These are phyloP conservation scores for Meteorus colon DNA, from an alignment of 2,888 invertebrate genomes.

Conservation along the genomic window DNA sequence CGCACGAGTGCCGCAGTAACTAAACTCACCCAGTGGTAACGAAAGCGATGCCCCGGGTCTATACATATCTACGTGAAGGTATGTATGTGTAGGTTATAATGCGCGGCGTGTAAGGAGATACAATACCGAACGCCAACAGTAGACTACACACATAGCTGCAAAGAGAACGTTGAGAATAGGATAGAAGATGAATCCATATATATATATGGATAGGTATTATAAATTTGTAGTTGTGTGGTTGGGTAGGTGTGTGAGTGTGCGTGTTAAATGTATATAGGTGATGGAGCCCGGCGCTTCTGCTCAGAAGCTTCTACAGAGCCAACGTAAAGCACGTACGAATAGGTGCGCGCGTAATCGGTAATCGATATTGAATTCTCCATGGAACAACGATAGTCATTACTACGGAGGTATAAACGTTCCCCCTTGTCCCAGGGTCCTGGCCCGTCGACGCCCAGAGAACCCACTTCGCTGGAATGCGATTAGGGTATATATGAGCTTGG, in stretches of 20 bases:
- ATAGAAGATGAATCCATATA: constrained; percentile 11
- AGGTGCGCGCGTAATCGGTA: constrained; percentile 54
- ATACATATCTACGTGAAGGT: constrained; percentile 33
- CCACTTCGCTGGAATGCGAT: constrained; percentile 40
- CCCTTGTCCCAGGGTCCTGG: constrained; percentile 7
- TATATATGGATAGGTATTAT: background rate
- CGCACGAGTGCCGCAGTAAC: constrained; percentile 44
- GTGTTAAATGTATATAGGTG: constrained; percentile 1
- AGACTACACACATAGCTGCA: background rate
- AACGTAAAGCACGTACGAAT: constrained; percentile 50
- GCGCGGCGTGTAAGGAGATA: constrained; percentile 13
- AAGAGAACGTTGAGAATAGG: constrained; percentile 8
- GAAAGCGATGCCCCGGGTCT: constrained; percentile 43
- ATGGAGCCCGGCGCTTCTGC: constrained; percentile 24
- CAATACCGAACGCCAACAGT: background rate
- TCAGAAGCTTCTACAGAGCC: constrained; percentile 24
- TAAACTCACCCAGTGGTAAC: constrained; percentile 34
- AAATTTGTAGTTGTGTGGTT: constrained; percentile 1
- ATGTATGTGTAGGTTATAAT: constrained; percentile 15
- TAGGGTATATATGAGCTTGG: constrained; percentile 29
- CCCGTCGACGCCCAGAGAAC: constrained; percentile 34
- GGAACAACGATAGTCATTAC: constrained; percentile 56
- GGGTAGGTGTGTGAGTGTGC: background rate
- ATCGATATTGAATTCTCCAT: constrained; percentile 57
- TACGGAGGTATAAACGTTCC: constrained; percentile 45